Base-by-base conservation (phyloP, 2,797 vertebrate species). In the Artibeus lituratus region DNA sequence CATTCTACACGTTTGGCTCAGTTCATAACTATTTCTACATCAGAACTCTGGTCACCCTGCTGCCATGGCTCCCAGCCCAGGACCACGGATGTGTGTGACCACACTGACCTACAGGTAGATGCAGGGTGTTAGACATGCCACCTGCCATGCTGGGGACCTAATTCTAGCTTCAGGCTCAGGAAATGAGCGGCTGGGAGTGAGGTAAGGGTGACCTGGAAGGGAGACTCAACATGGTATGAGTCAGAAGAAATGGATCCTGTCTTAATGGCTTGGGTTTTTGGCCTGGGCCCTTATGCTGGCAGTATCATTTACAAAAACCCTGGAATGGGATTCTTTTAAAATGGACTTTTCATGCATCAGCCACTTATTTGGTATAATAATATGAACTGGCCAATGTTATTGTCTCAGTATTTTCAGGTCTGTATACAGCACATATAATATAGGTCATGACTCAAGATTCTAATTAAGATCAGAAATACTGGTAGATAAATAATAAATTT, bases 271-370 rank as follows among this genome's bases (percentile, higher is more conserved):
- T 29, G 18, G 35, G 37, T 15, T 69, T 83, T 84, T 83, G 76
- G 59, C 19, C 18, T 39, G 39, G 51, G 51, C 47, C n/a, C 47
- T 16, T 39, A 44, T 44, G 37, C 59, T 59, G 35, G 1, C 2
- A 29, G 24, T 39, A 78, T 53, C 24, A 55, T 72, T 91, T 84
- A 8, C 70, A 62, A 91, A 94, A 92, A 35, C 26, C 85, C 37
- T 77, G 55, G 62, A 92, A 86, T 76, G n/a, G 26, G 32, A 47
- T 70, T 67, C 49, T 96, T 84, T 96, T n/a, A 87, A 95, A 92
- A 69, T 16, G 15, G 24, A 53, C 12, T 83, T 94, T 81, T 86
- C 24, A 37, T 10, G 4, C 81, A 26, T 76, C n/a, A 29, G 26
- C 32, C 42, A 77, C 51, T 82, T 92, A 26, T 10, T 91, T 80